Evolutionary conservation across 2,888 invertebrate genomes (phyloP), one percentile per base, ranked within the genome.

Genomic region (Litoditis marina): DNA sequence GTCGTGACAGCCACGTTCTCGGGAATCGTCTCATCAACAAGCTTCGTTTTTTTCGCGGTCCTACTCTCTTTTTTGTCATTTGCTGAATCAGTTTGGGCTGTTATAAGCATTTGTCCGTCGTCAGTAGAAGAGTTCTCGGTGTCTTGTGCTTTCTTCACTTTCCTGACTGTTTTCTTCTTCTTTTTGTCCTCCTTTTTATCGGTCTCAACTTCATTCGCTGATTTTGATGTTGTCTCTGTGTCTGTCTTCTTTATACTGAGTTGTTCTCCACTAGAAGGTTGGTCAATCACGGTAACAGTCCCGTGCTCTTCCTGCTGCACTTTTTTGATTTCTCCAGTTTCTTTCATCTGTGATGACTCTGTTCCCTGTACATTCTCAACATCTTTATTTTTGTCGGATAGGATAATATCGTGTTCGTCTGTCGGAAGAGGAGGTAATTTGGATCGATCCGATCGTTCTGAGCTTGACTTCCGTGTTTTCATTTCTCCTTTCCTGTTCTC

Each of bases 381-480:
- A n/a, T n/a, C n/a, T n/a, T n/a, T n/a, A n/a, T n/a, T n/a, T 4
- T 36, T 39, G 54, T 66, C 19, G 28, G 13, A 11, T 53, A 54
- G 50, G 28, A 49, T 36, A 39, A 16, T 19, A 19, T 50, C 46
- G 3, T 60, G 52, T 8, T 54, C 54, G 6, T 65, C 54, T 8
- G 36, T 27, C 13, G 54, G 54, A 47, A 54, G 56, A 16, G 70
- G 46, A 39, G 67, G 53, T n/a, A 50, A 19, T 27, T 49, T 55
- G 8, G 7, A 30, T 61, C 39, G 25, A 32, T 62, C 55, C 5
- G n/a, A 13, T n/a, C 31, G 25, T 47, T 27, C 27, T 5, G 30
- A 30, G 32, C 58, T 8, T 34, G 57, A 3, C n/a, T 25, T 8
- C 30, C 51, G 54, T 27, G 54, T 19, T n/a, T 59, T 56, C 16